Conservation (phyloP, 2,113 vertebrate genomes). For the Ciconia maguari region DNA sequence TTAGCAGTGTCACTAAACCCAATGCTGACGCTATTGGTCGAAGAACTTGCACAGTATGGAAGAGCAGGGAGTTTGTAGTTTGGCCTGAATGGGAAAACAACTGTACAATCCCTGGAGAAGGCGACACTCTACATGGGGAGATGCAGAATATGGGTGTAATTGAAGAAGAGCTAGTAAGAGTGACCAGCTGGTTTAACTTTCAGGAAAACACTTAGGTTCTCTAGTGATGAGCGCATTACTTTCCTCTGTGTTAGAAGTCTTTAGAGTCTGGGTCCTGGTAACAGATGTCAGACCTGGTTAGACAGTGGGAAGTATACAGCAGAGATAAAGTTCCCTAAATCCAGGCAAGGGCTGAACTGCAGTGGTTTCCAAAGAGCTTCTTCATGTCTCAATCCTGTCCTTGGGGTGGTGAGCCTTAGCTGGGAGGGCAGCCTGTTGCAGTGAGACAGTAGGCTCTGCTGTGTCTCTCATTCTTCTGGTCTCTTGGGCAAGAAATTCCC, state of each 20-base stretch:
- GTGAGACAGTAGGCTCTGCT: background rate
- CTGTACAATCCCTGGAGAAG: background rate
- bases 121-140: rapidly evolving
- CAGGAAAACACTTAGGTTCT: background rate
- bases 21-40: background rate
- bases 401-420: background rate
- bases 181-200: background rate
- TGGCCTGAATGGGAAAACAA: background rate
- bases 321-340: background rate
- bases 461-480: background rate
- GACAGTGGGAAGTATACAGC: background rate
- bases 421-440: background rate
- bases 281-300: background rate
- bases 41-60: background rate
- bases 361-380: background rate
- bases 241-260: background rate
- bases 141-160: background rate
- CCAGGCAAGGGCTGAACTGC: background rate
- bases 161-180: background rate
- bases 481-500: background rate
- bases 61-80: background rate
- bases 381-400: background rate
- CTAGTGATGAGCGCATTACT: background rate
- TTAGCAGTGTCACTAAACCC: background rate
- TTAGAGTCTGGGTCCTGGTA: background rate